Base-by-base conservation (phyloP, 2,888 invertebrate species). In the Andrena praecox region DNA sequence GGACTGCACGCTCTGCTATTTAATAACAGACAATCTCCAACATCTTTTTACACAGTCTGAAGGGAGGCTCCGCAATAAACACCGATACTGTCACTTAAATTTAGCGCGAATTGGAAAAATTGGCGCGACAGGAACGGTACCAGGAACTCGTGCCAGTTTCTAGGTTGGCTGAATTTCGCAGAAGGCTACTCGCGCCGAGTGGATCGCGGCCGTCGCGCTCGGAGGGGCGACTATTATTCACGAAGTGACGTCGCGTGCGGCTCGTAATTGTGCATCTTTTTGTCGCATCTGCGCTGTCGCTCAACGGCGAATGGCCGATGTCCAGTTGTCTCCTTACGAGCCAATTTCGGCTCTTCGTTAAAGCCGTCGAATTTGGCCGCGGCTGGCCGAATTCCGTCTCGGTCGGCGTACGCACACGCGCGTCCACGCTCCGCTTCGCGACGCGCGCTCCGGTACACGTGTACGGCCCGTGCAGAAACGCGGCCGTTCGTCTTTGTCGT, bases 201-300 rank as follows among this genome's bases (percentile, higher is more conserved):
- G 70, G 64, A 35, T 59, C 62, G 63, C 68, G 84, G 68, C 27
- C 77, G 70, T 24, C 60, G 27, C 24, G 67, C 52, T 27, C 20
- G 2, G 59, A 20, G 62, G 69, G 83, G 81, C 80, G 87, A 89
- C 91, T 91, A 92, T 93, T 93, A 93, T 93, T 93, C 92, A 92
- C 90, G 88, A 84, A 69, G 84, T 82, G 89, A 87, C 90, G 71
- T 66, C 20, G 89, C 75, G 62, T 80, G 85, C 74, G 72, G 76
- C 52, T 87, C 88, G 93, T 93, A 93, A 93, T 93, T 93, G 93
- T 93, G 93, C 92, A 93, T 93, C 92, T 92, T 93, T 93, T 92
- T 91, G 92, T 89, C 90, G 91, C 93, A 93, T 93, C 91, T 92
- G 93, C 87, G 91, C 92, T 90, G 93, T 92, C 93, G 89, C 91